Base-by-base conservation (phyloP, 2,797 vertebrate species). In the Setipinna tenuifilis region DNA sequence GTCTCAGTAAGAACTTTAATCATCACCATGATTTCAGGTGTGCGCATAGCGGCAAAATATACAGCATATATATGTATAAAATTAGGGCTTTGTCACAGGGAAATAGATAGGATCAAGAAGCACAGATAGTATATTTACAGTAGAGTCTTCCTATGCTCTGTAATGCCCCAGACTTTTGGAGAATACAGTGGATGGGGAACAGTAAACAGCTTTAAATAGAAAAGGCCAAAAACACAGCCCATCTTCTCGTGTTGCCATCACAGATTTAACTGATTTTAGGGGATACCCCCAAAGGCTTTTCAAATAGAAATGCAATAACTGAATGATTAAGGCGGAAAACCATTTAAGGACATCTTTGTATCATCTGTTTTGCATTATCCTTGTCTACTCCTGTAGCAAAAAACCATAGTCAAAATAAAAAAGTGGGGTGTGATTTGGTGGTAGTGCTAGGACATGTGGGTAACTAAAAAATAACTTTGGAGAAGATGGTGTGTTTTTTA, bases 271-370 rank as follows among this genome's bases (percentile, higher is more conserved):
- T 10, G 35, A 78, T 78, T 44, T 78, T 44, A 44, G 71, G 17
- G 65, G 65, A 71, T 31, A 71, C 25, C 12, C 25, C 65, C 31
- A 0, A 17, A 35, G 65, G 25, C 25, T 71, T 71, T 71, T 31
- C 68, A 75, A 78, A 78, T 44, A 78, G 35, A 44, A 78, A 44
- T 44, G 31, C 31, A 78, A 78, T 78, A 78, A 78, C 71, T 44
- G 35, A 78, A 44, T 78, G 71, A 78, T 78, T 78, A 78, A 2
- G 17, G 35, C 19, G 7, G 71, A 35, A 44, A 71, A 78, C 21
- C 71, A 71, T 71, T 71, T 19, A 31, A 19, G 28, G 35, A 17
- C 31, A 78, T 44, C 16, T 78, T 44, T 44, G 71, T 41, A 78
- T 78, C 71, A 78, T 78, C 71, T 78, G 35, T 44, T 78, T 78